These are phyloP conservation scores for Caenorhabditis doughertyi DNA, from an alignment of 2,888 invertebrate genomes.

Conservation along the genomic window DNA sequence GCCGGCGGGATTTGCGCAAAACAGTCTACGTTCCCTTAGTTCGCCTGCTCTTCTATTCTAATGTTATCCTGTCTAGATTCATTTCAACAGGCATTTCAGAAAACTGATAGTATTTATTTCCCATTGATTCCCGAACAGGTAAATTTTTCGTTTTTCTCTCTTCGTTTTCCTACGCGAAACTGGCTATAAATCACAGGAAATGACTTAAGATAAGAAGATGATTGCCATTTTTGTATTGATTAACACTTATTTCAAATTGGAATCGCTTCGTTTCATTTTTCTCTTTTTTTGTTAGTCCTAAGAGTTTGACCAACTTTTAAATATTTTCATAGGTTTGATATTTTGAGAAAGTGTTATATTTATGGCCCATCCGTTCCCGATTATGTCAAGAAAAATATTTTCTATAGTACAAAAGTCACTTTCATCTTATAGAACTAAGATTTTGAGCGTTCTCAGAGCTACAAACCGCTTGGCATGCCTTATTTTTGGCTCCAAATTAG, in stretches of 20 bases:
- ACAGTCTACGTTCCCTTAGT: neutral
- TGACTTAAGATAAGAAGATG: conserved; percentile 29
- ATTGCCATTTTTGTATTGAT: conserved; percentile 9
- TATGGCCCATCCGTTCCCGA: too few species aligned
- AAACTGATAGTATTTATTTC: conserved; percentile 22
- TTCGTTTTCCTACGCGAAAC: neutral
- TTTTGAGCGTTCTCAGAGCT: too few species aligned
- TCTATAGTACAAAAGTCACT: too few species aligned
- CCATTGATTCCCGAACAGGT: conserved; percentile 37
- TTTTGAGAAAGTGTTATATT: too few species aligned
- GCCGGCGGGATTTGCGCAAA: conserved; percentile 1
- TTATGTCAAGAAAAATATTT: too few species aligned
- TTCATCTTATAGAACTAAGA: too few species aligned
- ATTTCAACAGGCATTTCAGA: neutral
- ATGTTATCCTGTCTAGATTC: conserved; percentile 5
- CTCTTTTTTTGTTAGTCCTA: too few species aligned
- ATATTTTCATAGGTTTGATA: too few species aligned
- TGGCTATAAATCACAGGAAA: conserved; percentile 27
- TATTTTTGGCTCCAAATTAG: neutral
- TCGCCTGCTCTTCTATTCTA: conserved; percentile 15
- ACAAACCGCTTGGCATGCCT: too few species aligned
- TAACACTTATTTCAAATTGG: neutral
- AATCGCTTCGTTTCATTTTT: too few species aligned
- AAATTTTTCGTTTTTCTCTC: conserved; percentile 10
- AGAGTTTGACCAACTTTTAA: too few species aligned